phyloP scores from a whole-genome alignment of 2,888 invertebrate genomes.

The Rhagonycha fulva region DNA sequence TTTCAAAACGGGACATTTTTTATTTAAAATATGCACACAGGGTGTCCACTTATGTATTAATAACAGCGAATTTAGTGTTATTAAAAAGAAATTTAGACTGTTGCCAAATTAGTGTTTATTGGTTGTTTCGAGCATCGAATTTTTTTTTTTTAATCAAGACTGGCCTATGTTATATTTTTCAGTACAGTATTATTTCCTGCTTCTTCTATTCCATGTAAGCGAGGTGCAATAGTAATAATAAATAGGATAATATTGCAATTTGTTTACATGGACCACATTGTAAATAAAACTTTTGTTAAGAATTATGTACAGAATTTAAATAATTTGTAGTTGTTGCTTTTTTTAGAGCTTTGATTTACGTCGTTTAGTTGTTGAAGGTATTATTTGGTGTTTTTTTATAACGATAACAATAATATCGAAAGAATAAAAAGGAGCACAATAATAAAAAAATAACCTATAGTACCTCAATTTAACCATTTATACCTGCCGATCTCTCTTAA shows the following conservation, averaged over 20 bases:
- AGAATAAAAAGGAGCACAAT: conserved; percentile 35
- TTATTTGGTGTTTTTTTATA: neutral
- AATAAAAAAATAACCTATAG: conserved; percentile 34
- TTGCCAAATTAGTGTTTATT: conserved; percentile 29
- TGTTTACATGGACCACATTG: neutral
- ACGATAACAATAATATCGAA: conserved; percentile 1
- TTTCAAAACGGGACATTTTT: neutral
- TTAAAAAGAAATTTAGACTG: conserved; percentile 24
- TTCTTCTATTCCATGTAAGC: neutral
- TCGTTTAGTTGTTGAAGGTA: neutral
- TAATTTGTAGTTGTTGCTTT: neutral
- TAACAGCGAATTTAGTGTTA: conserved; percentile 49
- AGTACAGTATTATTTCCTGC: conserved; percentile 30
- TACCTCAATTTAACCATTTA: conserved; percentile 35
- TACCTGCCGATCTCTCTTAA: conserved; percentile 37
- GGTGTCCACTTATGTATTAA: conserved; percentile 40
- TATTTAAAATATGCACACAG: conserved; percentile 42
- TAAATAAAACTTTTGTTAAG: neutral
- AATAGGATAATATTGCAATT: neutral
- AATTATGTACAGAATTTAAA: neutral
- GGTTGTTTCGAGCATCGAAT: conserved; percentile 27
- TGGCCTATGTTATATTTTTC: conserved; percentile 30
- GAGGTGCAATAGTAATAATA: neutral
- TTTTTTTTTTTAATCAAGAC: conserved; percentile 24
- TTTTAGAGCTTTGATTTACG: neutral